These are phyloP conservation scores for Bos taurus DNA, from an alignment of 2,113 vertebrate species.

Conservation along the genomic window ARS-UCD2.0 NC_037340.1:9304501-9305000, in stretches of 20 bases:
- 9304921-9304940: background rate
- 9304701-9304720: rapidly evolving
- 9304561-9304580: slow-evolving; percentile 25
- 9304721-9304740: background rate
- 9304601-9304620: background rate
- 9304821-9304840: background rate
- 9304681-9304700: background rate
- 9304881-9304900: background rate
- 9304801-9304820: background rate
- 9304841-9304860: background rate
- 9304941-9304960: background rate
- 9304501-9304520: background rate
- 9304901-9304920: background rate
- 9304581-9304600: background rate
- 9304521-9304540: background rate
- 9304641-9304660: background rate
- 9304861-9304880: background rate
- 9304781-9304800: background rate
- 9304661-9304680: background rate
- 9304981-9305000: background rate
- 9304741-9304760: background rate
- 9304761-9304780: background rate
- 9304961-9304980: background rate
- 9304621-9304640: background rate
- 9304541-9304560: background rate